Evolutionary conservation across 30 jellyfish, hydroid and myxozoan genomes (phyloP), one percentile per base, ranked within the genome.

Genomic region (Rhopilema esculentum): DNA sequence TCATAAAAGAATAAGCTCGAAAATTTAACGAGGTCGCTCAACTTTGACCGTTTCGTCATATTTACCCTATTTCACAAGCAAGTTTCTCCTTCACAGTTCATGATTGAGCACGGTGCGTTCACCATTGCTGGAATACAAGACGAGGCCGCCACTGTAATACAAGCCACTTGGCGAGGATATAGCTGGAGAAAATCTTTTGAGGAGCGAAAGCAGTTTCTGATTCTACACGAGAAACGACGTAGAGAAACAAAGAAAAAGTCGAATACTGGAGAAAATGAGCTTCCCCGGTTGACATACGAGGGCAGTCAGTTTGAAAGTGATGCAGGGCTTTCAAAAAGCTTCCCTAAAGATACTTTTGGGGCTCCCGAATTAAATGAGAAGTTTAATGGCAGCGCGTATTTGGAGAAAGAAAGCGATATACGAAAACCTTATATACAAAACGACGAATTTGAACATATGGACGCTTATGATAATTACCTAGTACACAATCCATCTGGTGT

Each of bases 111-210:
- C 53, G 89, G 90, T n/a, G 97, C 99, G 32, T 86, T 76, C 76
- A 95, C 99, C 16, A 87, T 88, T n/a, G 96, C 97, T 1, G 94
- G 91, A 49, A 91, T 95, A 27, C 96, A 89, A 82, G 99, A 95
- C 66, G 91, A 72, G 76, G 97, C 97, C 16, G 99, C 99, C 21
- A 83, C 92, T 1, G 97, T 80, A 20, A 95, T 95, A 8, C 97
- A 95, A 49, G 85, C 97, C 22, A 72, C 91, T 1, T 95, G 97
- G 97, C 77, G 97, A 57, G 97, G 99, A 19, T 89, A 84, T 70
- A 53, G 88, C 20, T 32, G 69, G 0, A 94, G 99, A 51, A 75
- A 77, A 76, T 17, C 49, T 0, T 82, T 80, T 64, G 25, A 75
- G 49, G 95, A 87, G 62, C 85, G 51, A 61, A 86, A 86, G 61